Percentiles rank a stretch among this genome's conserved stretches.
These are phyloP conservation scores for Percopsis omiscomaycus DNA, from an alignment of 2,797 vertebrate species.

Conservation along the genomic window DNA sequence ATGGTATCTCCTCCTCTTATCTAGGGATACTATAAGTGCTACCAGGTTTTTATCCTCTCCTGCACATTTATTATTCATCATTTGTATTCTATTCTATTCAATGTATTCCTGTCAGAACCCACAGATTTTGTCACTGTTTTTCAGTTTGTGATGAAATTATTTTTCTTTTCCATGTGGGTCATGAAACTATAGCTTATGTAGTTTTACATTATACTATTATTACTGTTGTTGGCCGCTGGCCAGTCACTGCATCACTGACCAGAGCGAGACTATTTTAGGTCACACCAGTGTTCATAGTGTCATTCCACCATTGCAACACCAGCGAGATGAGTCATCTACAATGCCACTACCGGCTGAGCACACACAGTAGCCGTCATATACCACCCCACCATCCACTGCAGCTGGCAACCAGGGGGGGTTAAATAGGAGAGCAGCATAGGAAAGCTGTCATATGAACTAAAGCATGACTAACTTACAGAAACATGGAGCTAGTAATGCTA, in stretches of 20 bases:
- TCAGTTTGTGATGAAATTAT: no score
- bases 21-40: no score
- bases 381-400: slow-evolving; percentile 46
- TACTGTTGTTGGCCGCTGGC: no score
- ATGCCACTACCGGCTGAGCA: slow-evolving; percentile 37
- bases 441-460: slow-evolving; percentile 33
- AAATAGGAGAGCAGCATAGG: background rate
- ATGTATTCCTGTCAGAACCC: no score
- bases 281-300: slow-evolving; percentile 13
- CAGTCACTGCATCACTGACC: background rate
- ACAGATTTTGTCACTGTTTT: no score
- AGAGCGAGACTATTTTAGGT: slow-evolving; percentile 1
- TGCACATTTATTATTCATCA: no score
- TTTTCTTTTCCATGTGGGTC: no score
- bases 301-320: slow-evolving; percentile 27
- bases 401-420: slow-evolving; percentile 27
- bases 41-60: no score
- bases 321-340: slow-evolving; percentile 49
- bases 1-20: no score
- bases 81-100: no score
- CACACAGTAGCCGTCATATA: slow-evolving; percentile 35
- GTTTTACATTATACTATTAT: no score
- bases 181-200: no score
- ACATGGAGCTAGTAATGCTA: slow-evolving; percentile 32
- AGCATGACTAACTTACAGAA: slow-evolving; percentile 41